Evolutionary conservation across 2,888 invertebrate genomes (phyloP).

Genomic region (Torymus texanus): DNA sequence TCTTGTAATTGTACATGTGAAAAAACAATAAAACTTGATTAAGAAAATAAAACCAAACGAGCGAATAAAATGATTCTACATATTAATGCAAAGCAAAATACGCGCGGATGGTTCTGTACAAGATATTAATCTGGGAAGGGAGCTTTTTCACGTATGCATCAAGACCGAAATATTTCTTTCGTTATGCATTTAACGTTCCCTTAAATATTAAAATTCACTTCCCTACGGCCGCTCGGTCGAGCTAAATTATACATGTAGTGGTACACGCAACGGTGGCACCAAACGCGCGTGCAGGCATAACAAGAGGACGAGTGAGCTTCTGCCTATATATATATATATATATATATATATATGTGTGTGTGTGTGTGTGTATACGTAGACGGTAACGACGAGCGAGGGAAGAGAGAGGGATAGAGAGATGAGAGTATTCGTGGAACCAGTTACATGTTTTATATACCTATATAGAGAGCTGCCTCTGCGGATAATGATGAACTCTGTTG

Average conservation of each 20-base stretch:
- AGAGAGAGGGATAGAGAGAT: not conserved
- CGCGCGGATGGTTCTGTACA: too few species aligned
- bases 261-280: not conserved
- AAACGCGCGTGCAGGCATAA: conserved; percentile 5
- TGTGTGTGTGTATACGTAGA: too few species aligned
- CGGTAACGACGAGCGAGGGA: too few species aligned
- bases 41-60: too few species aligned
- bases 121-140: conserved; percentile 1
- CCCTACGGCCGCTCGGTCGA: not conserved
- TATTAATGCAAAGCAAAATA: too few species aligned
- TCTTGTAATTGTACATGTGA: too few species aligned
- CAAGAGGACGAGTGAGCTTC: not conserved
- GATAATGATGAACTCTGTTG: conserved; percentile 38
- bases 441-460: conserved; percentile 15
- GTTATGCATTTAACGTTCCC: conserved; percentile 18
- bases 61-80: too few species aligned
- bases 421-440: not conserved
- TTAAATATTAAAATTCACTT: conserved; percentile 43
- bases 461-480: not conserved
- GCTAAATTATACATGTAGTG: conserved; percentile 20
- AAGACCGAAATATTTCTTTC: conserved; percentile 30
- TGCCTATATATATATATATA: too few species aligned
- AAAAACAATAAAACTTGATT: too few species aligned
- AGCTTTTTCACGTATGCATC: not conserved
- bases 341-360: too few species aligned